Evolutionary conservation across 2,888 invertebrate species (phyloP), one percentile per base, ranked within the genome.

Genomic region (Pristionchus entomophagus): DNA sequence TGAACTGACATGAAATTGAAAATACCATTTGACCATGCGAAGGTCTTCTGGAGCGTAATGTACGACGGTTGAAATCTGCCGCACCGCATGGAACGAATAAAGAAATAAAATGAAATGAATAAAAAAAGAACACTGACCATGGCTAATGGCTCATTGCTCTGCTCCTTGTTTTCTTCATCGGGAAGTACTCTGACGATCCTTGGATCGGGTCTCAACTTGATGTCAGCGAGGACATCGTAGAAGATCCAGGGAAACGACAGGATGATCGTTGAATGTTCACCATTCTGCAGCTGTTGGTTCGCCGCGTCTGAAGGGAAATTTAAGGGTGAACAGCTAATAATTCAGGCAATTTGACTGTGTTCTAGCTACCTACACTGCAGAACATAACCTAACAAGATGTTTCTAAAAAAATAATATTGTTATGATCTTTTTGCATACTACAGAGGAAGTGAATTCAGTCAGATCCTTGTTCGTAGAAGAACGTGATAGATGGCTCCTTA

Each of bases 231-330:
- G 19, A 80, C 51, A 17, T 80, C 80, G 32, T 80, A 80, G 80
- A 80, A 49, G 51, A 49, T 22, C 80, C 80, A 80, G 2, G 80
- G 80, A 41, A 80, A 80, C 51, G 51, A 51, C 51, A 49, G 73
- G 17, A 73, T 26, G 73, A 73, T 41, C 41, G 73, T n/a, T 6
- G 73, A 41, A 5, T n/a, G 41, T 1, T 73, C 73, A 1, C 73
- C 41, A 26, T 73, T 73, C 45, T 41, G 12, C 38, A 73, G 22
- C 22, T 26, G 26, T n/a, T 26, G 38, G 26, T 73, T 38, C 26
- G 73, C 73, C 26, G 41, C 73, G 14, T 73, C 73, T 73, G 73
- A 38, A 65, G 41, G 32, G 32, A 35, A 1, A 56, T 5, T 53
- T 53, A 14, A 3, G 1, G 22, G 22, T 29, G 12, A 14, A 29